Evolutionary conservation across 2,113 vertebrate species (phyloP), one percentile per base, ranked within the genome.

Genomic region (Clarias magur): DNA sequence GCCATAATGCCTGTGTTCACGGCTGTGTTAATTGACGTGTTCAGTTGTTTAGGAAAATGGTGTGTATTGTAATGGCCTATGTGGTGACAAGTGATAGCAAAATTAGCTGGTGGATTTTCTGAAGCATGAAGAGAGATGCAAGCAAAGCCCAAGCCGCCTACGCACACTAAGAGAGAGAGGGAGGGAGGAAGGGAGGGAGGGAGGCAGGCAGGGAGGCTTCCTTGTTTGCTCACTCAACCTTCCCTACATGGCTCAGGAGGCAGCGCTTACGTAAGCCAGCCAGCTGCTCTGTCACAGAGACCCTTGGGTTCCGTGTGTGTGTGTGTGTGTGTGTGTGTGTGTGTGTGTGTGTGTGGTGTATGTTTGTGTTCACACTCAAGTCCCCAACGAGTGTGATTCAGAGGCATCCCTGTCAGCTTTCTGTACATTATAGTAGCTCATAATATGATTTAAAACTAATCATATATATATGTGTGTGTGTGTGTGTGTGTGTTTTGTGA

Each of bases 281-380:
- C 83, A 89, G 88, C 79, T 89, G 83, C 83, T 85, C 78, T 83
- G 80, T 87, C 86, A 87, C 80, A 23, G 63, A 83, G 72, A 56
- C 72, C 57, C 27, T 82, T 56, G 27, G 56, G 42, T 48, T 60
- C 10, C 62, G 65, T 68, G 70, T 67, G 10, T 82, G n/a, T 57
- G 68, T 73, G 9, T 73, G 42, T n/a, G 70, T 73, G 17, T 21
- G 3, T 73, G 73, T 76, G 13, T 76, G 70, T 23, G 38, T 83
- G 59, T 88, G 63, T 80, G 19, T 83, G 59, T 57, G 53, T 88
- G 85, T 86, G 67, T 86, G 54, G 70, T 73, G 17, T 21, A 10
- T 73, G 73, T 76, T 25, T 76, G 70, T 23, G 38, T 84, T 83
- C 54, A 60, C 53, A 87, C 59, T 57, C 42, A 81, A 81, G 67